Base-by-base conservation (phyloP, 2,113 vertebrate genomes). In the Apeltes quadracus region DNA sequence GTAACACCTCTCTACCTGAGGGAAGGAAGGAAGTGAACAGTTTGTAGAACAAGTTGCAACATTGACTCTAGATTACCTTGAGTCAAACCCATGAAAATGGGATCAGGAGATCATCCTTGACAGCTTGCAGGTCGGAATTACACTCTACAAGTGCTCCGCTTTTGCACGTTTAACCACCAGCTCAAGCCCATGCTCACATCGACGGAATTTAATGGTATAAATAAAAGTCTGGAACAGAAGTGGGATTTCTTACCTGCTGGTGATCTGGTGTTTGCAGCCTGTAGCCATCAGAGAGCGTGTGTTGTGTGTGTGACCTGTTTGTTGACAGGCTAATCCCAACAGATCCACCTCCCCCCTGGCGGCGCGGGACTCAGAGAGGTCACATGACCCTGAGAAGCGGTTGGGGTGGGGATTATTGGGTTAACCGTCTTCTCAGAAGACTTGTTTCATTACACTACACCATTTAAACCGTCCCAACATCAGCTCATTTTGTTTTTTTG, bases 81-180 rank as follows among this genome's bases (percentile, higher is more conserved):
- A 15, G 71, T 72, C 69, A 77, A 44, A 68, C 62, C 34, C 72
- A 83, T 64, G 63, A 56, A 41, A n/a, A 65, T 62, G 38, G 82
- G 86, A 89, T 92, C 90, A 92, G 72, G 79, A 87, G 87, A 87
- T 92, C 84, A 88, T 73, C 82, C 72, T n/a, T 67, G 41, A 82
- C 74, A 70, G 56, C 63, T 81, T 67, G 65, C 14, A 70, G 71
- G 66, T 57, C 72, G 43, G 22, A 75, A 72, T 73, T 57, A 2
- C 44, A 71, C 44, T 75, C 32, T 4, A 16, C 75, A 75, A 20
- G 63, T 69, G 63, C 27, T 65, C 66, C 29, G 14, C 15, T n/a
- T 69, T 71, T 34, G 27, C 62, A 50, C 0, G 18, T 66, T 23
- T 39, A 61, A 55, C 23, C 27, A 32, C 18, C 36, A 64, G 20